Evolutionary conservation across 2,797 vertebrate species (phyloP).

Genomic region (Trachurus trachurus): DNA sequence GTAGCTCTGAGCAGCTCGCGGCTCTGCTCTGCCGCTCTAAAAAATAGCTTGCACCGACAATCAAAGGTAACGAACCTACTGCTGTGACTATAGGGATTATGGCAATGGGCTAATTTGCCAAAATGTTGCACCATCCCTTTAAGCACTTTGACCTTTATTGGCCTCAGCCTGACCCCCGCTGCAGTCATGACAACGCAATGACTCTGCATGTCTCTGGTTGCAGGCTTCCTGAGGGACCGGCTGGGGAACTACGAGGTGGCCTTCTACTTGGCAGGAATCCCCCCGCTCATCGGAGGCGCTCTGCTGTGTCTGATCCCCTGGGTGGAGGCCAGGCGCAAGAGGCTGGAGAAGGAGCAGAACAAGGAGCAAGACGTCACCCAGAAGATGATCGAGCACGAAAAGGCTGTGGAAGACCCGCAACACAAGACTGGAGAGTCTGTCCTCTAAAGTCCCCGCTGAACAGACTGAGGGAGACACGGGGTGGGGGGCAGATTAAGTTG

Average conservation of each 20-base stretch:
- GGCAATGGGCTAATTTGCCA: too few species aligned
- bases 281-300: constrained; percentile 92
- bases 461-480: constrained; percentile 44
- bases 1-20: too few species aligned
- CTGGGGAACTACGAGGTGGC: constrained; percentile 90
- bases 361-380: constrained; percentile 79
- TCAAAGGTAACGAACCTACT: too few species aligned
- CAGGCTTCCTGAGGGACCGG: constrained; percentile 91
- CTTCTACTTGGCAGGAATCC: constrained; percentile 96
- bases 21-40: too few species aligned
- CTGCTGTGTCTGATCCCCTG: constrained; percentile 94
- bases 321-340: constrained; percentile 87
- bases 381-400: constrained; percentile 87
- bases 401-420: constrained; percentile 55
- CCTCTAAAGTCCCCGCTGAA: constrained; percentile 64
- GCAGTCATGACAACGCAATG: neutral
- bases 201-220: neutral
- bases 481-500: constrained; percentile 22
- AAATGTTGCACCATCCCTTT: too few species aligned
- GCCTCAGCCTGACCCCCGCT: neutral
- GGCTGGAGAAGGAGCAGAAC: constrained; percentile 61
- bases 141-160: neutral
- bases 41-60: too few species aligned
- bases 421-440: constrained; percentile 73
- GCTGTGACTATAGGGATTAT: too few species aligned